phyloP scores from a whole-genome alignment of 2,113 vertebrate species.

The Condylura cristata region DNA sequence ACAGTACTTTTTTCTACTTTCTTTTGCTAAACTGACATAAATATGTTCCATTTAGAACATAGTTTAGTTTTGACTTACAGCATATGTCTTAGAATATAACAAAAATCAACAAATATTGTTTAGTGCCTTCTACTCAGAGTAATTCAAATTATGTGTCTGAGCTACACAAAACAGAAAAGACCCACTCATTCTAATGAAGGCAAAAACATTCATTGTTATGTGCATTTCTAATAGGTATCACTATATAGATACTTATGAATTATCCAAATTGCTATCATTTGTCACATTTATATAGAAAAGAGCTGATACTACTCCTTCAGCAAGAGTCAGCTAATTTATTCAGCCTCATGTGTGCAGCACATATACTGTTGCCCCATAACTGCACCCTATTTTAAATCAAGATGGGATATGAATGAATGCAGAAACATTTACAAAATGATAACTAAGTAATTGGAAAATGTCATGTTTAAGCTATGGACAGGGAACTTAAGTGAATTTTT shows the following conservation, averaged over 20 bases:
- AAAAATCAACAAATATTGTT: neutral
- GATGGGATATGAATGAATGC: neutral
- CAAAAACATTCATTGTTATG: neutral
- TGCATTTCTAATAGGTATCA: neutral
- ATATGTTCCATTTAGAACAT: neutral
- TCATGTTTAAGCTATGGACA: neutral
- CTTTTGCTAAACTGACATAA: neutral
- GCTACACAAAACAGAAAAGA: neutral
- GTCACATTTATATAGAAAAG: neutral
- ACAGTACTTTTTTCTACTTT: neutral
- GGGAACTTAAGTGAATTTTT: neutral
- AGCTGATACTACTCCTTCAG: neutral
- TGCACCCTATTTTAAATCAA: neutral
- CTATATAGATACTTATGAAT: neutral
- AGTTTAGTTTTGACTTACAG: neutral
- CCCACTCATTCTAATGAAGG: neutral
- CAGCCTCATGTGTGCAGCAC: neutral
- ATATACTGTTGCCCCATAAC: neutral
- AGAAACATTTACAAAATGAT: neutral
- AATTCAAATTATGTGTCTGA: neutral
- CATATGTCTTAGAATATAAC: neutral
- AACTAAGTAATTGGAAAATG: neutral
- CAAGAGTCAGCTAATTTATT: neutral
- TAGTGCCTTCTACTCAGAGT: neutral
- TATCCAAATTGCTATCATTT: neutral